phyloP scores from a whole-genome alignment of 2,888 invertebrate species.

The Drosophila ochracea region DNA sequence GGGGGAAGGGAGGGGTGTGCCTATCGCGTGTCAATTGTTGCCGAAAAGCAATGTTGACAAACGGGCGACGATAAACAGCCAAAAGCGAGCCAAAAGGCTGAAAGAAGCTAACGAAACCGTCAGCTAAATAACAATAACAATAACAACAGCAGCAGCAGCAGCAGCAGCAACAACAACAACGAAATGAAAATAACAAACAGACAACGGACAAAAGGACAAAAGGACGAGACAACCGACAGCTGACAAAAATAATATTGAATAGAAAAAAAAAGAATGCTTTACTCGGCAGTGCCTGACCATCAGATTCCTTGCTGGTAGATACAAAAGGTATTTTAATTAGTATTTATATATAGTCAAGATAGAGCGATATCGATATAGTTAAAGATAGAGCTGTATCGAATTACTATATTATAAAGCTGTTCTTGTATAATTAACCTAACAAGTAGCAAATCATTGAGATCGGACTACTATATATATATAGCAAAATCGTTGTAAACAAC shows the following conservation, averaged over 20 bases:
- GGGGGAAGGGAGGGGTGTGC: neutral
- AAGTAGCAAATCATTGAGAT: neutral
- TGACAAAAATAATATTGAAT: constrained; percentile 33
- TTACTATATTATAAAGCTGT: too few relatives aligned
- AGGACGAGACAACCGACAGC: constrained; percentile 40
- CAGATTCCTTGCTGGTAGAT: neutral
- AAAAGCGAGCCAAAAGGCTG: constrained; percentile 22
- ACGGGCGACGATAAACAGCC: constrained; percentile 41
- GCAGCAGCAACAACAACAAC: constrained; percentile 32
- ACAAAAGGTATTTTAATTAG: neutral
- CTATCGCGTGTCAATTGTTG: constrained; percentile 83
- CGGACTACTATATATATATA: neutral
- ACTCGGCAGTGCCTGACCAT: neutral
- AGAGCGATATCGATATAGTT: too few relatives aligned
- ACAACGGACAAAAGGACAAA: constrained; percentile 29
- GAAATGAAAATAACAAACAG: constrained; percentile 29
- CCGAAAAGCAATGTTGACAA: constrained; percentile 66
- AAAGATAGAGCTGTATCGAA: too few relatives aligned
- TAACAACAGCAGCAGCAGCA: neutral
- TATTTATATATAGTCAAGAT: neutral
- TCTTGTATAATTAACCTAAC: neutral
- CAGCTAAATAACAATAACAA: constrained; percentile 46
- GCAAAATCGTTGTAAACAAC: neutral
- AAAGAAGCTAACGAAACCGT: constrained; percentile 36
- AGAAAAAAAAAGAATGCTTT: neutral